Evolutionary conservation across 2,113 vertebrate species (phyloP), one percentile per base, ranked within the genome.

Genomic region (Burhinus oedicnemus): DNA sequence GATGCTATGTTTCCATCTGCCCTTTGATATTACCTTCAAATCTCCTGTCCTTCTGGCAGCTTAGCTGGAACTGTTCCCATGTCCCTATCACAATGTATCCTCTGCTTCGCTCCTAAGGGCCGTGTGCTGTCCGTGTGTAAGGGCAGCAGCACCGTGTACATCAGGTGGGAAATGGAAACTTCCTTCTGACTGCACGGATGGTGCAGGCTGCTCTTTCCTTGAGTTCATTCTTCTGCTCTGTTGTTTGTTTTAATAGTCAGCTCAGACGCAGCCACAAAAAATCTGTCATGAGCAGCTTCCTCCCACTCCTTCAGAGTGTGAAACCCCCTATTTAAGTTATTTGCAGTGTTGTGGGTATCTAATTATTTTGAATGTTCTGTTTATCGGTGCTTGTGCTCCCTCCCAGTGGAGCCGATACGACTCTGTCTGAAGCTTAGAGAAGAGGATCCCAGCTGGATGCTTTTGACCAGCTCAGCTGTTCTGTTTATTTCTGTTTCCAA

Each of bases 91-190:
- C 34, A 47, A 20, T 0, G 1, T 38, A 47, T 34, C 14, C 9
- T 58, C 49, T 57, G n/a, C 68, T 89, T 69, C 23, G 9, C 36
- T 47, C 2, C 3, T 11, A 8, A 23, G 30, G 44, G 30, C 54
- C 0, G 0, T 0, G 0, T n/a, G 15, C 14, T 15, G 17, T 34
- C 42, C 36, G 25, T 29, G 42, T 82, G 38, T 21, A 29, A 85
- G 60, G 38, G 74, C 45, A 87, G 57, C 58, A 70, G 14, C 40
- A 8, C 0, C 1, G 21, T 34, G 44, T 51, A 26, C 1, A 0
- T 9, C 8, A 30, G 10, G 26, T 3, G 54, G 45, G 42, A 80
- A 61, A 40, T 3, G 5, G 32, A 60, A 65, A 49, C 8, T 45
- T 65, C 51, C 27, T 47, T 47, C 55, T 54, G 21, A 5, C 25